phyloP scores from a whole-genome alignment of 1,140 invertebrate species.

The Brachionus rubens region DNA sequence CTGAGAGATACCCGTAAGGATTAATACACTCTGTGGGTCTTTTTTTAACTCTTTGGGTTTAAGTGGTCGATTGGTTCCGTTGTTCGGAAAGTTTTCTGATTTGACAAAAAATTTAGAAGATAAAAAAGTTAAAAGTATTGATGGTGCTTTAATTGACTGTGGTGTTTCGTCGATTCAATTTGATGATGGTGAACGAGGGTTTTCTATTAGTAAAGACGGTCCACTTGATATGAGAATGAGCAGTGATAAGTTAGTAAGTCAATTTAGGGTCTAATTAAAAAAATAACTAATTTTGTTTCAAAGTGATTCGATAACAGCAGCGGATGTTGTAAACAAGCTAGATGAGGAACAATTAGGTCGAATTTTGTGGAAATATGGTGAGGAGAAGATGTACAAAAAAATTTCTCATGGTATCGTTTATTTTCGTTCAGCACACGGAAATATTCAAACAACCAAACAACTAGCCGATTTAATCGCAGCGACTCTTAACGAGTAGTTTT shows the following conservation, averaged over 20 bases:
- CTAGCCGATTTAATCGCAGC: slow-evolving; percentile 74
- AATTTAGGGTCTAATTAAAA: neutral
- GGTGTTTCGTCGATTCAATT: slow-evolving; percentile 85
- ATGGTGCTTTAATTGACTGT: slow-evolving; percentile 29
- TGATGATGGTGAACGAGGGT: slow-evolving; percentile 75
- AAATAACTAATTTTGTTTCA: neutral
- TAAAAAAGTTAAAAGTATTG: neutral
- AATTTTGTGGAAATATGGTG: slow-evolving; percentile 82
- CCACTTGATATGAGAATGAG: slow-evolving; percentile 95
- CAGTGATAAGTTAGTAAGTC: slow-evolving; percentile 64
- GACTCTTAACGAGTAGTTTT: slow-evolving; percentile 61
- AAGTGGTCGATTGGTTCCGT: slow-evolving; percentile 5
- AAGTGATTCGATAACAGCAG: slow-evolving; percentile 66
- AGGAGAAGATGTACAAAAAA: slow-evolving; percentile 79
- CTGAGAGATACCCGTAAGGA: slow-evolving; percentile 2
- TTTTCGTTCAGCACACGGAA: slow-evolving; percentile 73
- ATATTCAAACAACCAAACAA: slow-evolving; percentile 76
- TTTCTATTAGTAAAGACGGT: slow-evolving; percentile 76
- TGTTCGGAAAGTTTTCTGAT: slow-evolving; percentile 36
- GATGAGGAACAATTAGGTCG: slow-evolving; percentile 73
- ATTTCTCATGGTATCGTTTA: slow-evolving; percentile 84
- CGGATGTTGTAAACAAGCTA: slow-evolving; percentile 75
- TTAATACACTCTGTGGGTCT: neutral
- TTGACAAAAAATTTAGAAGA: neutral
- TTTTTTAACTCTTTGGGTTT: neutral